phyloP scores from a whole-genome alignment of 2,113 vertebrate genomes.

The Salminus brasiliensis region DNA sequence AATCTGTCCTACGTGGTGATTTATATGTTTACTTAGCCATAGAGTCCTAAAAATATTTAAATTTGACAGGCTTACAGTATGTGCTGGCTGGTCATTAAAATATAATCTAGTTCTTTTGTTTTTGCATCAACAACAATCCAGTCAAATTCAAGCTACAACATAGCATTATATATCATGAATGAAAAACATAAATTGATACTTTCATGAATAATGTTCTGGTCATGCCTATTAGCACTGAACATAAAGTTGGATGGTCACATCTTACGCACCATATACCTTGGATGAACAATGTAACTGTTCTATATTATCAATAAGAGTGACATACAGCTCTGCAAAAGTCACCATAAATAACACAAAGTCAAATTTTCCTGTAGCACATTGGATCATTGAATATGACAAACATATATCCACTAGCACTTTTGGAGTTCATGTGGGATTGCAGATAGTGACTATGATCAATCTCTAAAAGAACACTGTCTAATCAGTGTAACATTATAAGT shows the following conservation, averaged over 20 bases:
- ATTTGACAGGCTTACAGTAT: not conserved
- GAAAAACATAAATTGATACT: not conserved
- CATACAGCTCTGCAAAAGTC: not conserved
- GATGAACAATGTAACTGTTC: not conserved
- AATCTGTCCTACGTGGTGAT: too few species aligned
- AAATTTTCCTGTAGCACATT: not conserved
- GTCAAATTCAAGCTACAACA: not conserved
- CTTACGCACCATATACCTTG: not conserved
- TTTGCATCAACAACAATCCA: not conserved
- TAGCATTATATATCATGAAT: not conserved
- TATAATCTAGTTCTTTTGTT: not conserved
- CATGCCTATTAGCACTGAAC: slow-evolving; percentile 1
- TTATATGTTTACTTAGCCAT: too few species aligned
- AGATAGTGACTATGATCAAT: not conserved
- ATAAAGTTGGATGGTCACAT: slow-evolving; percentile 32
- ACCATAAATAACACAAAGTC: not conserved
- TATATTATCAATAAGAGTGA: not conserved
- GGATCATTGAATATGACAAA: not conserved
- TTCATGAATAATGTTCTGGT: not conserved
- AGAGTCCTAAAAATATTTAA: not conserved
- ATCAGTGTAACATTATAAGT: not conserved
- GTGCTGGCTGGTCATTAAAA: not conserved
- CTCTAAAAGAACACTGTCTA: not conserved
- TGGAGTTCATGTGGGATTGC: not conserved
- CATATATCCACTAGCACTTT: not conserved